These are phyloP conservation scores for Meta bourneti DNA, from an alignment of 2,888 invertebrate genomes.

Conservation along the genomic window DNA sequence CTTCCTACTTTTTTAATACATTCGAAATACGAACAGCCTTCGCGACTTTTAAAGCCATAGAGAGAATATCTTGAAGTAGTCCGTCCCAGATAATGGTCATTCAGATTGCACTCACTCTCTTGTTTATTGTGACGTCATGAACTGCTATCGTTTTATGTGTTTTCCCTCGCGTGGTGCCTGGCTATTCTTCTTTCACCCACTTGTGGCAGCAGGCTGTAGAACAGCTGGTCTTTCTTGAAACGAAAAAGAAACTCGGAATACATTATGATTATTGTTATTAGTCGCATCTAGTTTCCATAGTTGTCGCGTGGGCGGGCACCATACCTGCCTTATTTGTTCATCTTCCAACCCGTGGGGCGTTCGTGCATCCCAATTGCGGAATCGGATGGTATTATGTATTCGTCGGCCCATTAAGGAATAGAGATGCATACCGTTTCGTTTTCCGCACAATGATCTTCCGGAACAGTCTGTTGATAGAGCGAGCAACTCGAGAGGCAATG, in stretches of 20 bases:
- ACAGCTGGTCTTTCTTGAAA: neutral
- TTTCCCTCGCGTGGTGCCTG: slow-evolving; percentile 11
- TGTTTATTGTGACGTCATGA: slow-evolving; percentile 55
- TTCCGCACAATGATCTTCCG: neutral
- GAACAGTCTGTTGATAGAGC: slow-evolving; percentile 2
- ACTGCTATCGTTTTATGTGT: slow-evolving; percentile 19
- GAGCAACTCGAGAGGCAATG: neutral
- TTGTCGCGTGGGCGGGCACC: no score
- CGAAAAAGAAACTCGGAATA: neutral
- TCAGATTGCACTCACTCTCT: slow-evolving; percentile 23
- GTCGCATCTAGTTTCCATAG: neutral
- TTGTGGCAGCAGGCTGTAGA: neutral
- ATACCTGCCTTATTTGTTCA: neutral
- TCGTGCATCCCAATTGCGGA: neutral
- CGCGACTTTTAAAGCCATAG: slow-evolving; percentile 11
- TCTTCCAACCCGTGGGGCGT: neutral
- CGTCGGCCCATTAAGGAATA: neutral
- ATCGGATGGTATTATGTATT: neutral
- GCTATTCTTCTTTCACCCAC: slow-evolving; percentile 52
- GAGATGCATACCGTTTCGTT: neutral
- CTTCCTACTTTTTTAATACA: no score
- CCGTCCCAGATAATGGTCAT: slow-evolving; percentile 19
- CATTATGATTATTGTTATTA: neutral
- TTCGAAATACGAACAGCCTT: no score
- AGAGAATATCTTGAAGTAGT: neutral